These are phyloP conservation scores for Nematolebias whitei DNA, from an alignment of 2,113 vertebrate genomes.

Conservation along the genomic window DNA sequence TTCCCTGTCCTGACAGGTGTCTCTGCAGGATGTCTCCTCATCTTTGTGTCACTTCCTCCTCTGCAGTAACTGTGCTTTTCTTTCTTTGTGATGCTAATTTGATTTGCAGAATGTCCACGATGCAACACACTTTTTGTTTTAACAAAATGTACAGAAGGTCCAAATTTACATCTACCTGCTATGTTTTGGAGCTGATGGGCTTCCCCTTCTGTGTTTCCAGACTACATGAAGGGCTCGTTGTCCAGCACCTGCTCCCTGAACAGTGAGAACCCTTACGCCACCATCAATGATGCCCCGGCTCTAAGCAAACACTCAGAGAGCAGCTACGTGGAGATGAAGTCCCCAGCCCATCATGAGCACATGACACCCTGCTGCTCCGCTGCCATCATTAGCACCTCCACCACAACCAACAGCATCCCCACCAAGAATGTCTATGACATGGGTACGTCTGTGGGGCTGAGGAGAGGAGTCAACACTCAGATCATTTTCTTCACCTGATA, in stretches of 20 bases:
- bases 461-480: too few species aligned
- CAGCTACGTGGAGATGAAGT: slow-evolving; percentile 98
- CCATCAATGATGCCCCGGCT: slow-evolving; percentile 89
- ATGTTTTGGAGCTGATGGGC: not conserved
- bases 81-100: not conserved
- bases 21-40: slow-evolving; percentile 53
- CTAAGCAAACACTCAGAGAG: slow-evolving; percentile 89
- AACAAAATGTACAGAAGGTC: too few species aligned
- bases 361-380: slow-evolving; percentile 77
- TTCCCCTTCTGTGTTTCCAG: slow-evolving; percentile 63
- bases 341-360: slow-evolving; percentile 84
- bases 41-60: slow-evolving; percentile 20
- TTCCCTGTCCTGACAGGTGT: slow-evolving; percentile 24
- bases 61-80: not conserved
- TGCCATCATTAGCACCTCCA: too few species aligned
- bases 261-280: slow-evolving; percentile 94
- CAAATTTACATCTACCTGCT: too few species aligned
- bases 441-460: slow-evolving; percentile 81
- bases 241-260: slow-evolving; percentile 93
- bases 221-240: slow-evolving; percentile 91
- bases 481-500: too few species aligned
- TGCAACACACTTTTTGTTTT: not conserved
- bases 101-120: too few species aligned
- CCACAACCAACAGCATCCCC: too few species aligned
- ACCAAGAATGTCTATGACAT: slow-evolving; percentile 92